These are phyloP conservation scores for Agrochola lychnidis DNA, from an alignment of 2,888 invertebrate genomes.

Conservation along the genomic window DNA sequence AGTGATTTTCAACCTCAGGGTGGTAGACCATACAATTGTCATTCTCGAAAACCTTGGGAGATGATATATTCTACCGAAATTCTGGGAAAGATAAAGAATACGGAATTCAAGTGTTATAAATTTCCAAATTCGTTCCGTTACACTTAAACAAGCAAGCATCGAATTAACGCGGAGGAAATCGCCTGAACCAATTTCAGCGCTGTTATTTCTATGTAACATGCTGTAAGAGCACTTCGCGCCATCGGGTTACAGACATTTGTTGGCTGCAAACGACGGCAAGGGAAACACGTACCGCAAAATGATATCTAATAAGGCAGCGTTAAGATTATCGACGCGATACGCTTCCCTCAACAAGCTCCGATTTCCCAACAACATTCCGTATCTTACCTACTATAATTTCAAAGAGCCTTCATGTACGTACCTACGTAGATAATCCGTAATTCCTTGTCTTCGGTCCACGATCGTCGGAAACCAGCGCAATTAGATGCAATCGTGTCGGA, in stretches of 20 bases:
- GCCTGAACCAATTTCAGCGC: slow-evolving; percentile 47
- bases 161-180: slow-evolving; percentile 32
- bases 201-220: slow-evolving; percentile 51
- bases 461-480: slow-evolving; percentile 87
- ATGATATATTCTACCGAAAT: not conserved
- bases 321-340: slow-evolving; percentile 79
- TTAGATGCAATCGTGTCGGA: slow-evolving; percentile 88
- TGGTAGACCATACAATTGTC: not conserved
- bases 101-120: not conserved
- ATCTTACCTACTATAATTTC: slow-evolving; percentile 66
- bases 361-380: slow-evolving; percentile 63
- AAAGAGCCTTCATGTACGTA: slow-evolving; percentile 64
- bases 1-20: not conserved
- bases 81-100: not conserved
- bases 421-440: slow-evolving; percentile 79
- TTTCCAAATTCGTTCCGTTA: slow-evolving; percentile 15
- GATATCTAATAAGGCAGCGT: slow-evolving; percentile 78
- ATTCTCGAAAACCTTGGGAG: not conserved
- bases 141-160: slow-evolving; percentile 15
- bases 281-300: slow-evolving; percentile 83
- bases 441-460: slow-evolving; percentile 80
- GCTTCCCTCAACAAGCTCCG: slow-evolving; percentile 78
- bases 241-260: slow-evolving; percentile 55
- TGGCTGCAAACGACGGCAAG: slow-evolving; percentile 60
- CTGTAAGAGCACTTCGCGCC: slow-evolving; percentile 56